Evolutionary conservation across 1,140 invertebrate species (phyloP).

Genomic region (Drosophila equinoxialis): DNA sequence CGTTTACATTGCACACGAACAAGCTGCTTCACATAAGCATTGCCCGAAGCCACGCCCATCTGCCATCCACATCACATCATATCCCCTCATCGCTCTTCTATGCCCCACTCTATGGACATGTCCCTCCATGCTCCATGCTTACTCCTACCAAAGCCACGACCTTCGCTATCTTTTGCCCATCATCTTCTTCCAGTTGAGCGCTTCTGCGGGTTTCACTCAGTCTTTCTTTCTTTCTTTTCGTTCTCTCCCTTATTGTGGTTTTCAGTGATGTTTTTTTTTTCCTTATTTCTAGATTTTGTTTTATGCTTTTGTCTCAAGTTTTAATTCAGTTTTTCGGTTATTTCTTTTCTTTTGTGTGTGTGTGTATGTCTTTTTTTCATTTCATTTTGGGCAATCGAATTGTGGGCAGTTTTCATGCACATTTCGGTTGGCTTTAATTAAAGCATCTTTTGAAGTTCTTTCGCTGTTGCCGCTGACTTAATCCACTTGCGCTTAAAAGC

Average conservation of each 20-base stretch:
- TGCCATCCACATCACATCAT: conserved; percentile 48
- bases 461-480: conserved; percentile 38
- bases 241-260: conserved; percentile 39
- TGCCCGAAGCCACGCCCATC: conserved; percentile 44
- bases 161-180: conserved; percentile 30
- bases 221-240: conserved; percentile 23
- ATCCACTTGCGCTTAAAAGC: conserved; percentile 68
- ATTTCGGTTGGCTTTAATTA: conserved; percentile 65
- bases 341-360: background rate
- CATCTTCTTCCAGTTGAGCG: conserved; percentile 73
- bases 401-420: conserved; percentile 65
- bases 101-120: background rate
- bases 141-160: conserved; percentile 8
- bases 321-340: conserved; percentile 61
- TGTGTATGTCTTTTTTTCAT: background rate
- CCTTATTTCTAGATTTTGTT: conserved; percentile 20
- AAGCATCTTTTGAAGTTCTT: conserved; percentile 57
- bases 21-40: conserved; percentile 46
- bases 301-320: conserved; percentile 37
- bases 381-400: conserved; percentile 57
- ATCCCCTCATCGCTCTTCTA: conserved; percentile 13
- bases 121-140: conserved; percentile 28
- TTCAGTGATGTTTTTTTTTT: conserved; percentile 35
- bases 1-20: conserved; percentile 66
- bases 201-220: conserved; percentile 52